Conservation (phyloP, 1,140 invertebrate genomes). For the Coenobita brevimanus region DNA sequence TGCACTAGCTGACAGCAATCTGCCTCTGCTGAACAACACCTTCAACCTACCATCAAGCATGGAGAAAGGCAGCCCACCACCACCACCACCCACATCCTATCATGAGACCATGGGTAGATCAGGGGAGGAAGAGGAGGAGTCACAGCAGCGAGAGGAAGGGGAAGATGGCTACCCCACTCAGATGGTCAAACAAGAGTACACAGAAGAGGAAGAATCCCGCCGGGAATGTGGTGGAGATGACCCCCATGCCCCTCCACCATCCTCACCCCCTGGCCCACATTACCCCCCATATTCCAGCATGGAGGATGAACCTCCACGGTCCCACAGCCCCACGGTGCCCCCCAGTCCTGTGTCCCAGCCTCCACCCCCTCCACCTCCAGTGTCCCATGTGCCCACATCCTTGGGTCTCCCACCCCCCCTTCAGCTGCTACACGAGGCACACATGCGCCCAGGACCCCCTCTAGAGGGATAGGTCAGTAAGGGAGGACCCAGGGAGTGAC, state of each 20-base stretch:
- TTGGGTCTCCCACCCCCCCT: constrained; percentile 60
- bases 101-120: constrained; percentile 70
- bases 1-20: constrained; percentile 80
- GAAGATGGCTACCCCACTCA: constrained; percentile 55
- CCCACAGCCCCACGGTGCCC: constrained; percentile 38
- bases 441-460: constrained; percentile 66
- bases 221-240: constrained; percentile 44
- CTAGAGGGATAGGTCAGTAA: constrained; percentile 60
- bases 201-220: constrained; percentile 62
- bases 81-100: constrained; percentile 75
- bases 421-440: constrained; percentile 67
- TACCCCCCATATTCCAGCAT: constrained; percentile 54
- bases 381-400: constrained; percentile 53
- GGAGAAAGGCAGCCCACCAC: constrained; percentile 75
- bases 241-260: constrained; percentile 18
- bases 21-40: constrained; percentile 76
- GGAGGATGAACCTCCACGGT: constrained; percentile 52
- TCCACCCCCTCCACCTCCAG: constrained; percentile 49
- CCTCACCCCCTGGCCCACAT: constrained; percentile 59
- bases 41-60: constrained; percentile 72
- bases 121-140: constrained; percentile 77
- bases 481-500: no score
- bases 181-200: constrained; percentile 63
- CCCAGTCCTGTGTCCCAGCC: constrained; percentile 62
- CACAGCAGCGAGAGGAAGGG: constrained; percentile 56